Evolutionary conservation across 2,797 vertebrate species (phyloP), one percentile per base, ranked within the genome.

Genomic region (Takifugu rubripes): DNA sequence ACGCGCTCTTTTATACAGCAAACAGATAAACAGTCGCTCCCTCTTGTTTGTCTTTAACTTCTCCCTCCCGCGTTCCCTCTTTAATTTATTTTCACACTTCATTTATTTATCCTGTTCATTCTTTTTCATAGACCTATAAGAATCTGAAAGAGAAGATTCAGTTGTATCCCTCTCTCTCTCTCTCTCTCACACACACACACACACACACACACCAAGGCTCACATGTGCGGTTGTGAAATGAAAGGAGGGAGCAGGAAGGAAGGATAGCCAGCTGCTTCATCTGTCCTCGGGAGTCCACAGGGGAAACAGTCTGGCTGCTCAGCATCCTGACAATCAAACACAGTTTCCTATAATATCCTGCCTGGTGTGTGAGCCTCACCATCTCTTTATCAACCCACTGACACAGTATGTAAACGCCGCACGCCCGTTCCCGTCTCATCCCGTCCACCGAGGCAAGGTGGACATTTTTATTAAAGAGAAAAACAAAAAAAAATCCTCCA

Each of bases 201-300:
- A 58, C 27, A 8, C 58, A 5, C 66, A 51, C 68, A 77, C 63
- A 6, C 65, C 49, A 52, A 46, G 60, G 49, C 56, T 72, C 65
- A 66, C 64, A 68, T 75, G 70, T 69, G 64, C 79, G 71, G 68
- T 81, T 75, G 77, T 81, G 83, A 80, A 88, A 88, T 82, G 79
- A 82, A 84, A 87, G 80, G 56, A 78, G 73, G 58, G 74, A 81
- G 73, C 79, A 81, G 85, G 87, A 86, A 88, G 84, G 85, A 85
- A 82, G 81, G 84, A 82, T 80, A 80, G 75, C 70, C 84, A 84
- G 85, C 84, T 87, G 84, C 81, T 87, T 81, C 78, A 76, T 82
- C 76, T 82, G 85, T 86, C 86, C 85, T 85, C 77, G 59, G 83
- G 74, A 84, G 83, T 83, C 82, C 80, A 77, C 79, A 67, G 81